phyloP scores from a whole-genome alignment of 2,888 invertebrate species.

The Dynastes hyllus region DNA sequence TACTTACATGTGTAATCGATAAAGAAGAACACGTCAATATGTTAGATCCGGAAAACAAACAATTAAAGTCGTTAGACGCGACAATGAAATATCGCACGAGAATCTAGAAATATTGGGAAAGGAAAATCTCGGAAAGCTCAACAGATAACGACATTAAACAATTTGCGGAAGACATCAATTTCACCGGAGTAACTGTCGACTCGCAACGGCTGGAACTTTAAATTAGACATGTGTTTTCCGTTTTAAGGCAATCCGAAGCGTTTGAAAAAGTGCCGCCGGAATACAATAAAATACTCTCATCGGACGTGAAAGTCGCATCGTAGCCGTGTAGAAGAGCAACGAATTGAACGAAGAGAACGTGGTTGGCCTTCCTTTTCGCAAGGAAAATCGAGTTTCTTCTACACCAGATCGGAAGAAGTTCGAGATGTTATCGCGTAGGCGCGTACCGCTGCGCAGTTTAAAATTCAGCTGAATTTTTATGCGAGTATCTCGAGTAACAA shows the following conservation, averaged over 20 bases:
- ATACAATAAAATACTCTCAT: conserved; percentile 30
- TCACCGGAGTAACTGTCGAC: background rate
- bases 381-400: conserved; percentile 36
- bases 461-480: conserved; percentile 44
- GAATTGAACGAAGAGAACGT: background rate
- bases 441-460: conserved; percentile 9
- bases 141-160: conserved; percentile 33
- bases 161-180: conserved; percentile 38
- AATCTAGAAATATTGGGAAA: background rate
- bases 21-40: too few relatives aligned
- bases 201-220: conserved; percentile 32
- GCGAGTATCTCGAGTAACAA: conserved; percentile 40
- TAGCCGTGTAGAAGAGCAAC: background rate
- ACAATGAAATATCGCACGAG: background rate
- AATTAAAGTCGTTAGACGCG: background rate
- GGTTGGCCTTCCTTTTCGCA: background rate
- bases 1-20: too few relatives aligned
- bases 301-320: background rate
- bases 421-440: conserved; percentile 23
- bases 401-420: conserved; percentile 28
- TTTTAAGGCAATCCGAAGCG: conserved; percentile 19
- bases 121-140: background rate
- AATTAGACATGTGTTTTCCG: conserved; percentile 34
- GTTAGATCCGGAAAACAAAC: background rate
- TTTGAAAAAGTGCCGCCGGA: conserved; percentile 25